Evolutionary conservation across 2,113 vertebrate genomes (phyloP), one percentile per base, ranked within the genome.

Genomic region (Paramisgurnus dabryanus): DNA sequence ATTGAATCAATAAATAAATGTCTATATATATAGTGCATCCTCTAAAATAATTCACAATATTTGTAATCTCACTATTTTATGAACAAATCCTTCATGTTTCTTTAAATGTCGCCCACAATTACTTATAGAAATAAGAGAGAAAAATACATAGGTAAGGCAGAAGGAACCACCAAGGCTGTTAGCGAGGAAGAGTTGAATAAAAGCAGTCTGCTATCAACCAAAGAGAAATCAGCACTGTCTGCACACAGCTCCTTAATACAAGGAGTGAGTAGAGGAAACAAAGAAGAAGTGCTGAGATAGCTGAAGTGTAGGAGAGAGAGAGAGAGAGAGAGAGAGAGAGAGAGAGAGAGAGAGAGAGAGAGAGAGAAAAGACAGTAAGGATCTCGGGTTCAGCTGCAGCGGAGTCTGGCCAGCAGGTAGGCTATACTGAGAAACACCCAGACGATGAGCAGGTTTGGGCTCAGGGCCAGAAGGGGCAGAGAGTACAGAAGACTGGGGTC

Each of bases 401-500:
- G 98, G 82, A 99, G 95, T 89, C 94, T 96, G 90, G 97, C 92
- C 90, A 98, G 93, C 93, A 99, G 90, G 89, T 96, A 98, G 1
- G 96, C 95, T 91, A 98, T 89, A 86, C 96, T 99, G 92, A 99
- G 94, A 84, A 97, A 98, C 89, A 99, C 93, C 96, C 97, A 99
- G 92, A 96, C 96, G 93, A 98, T 91, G 91, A 99, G 96, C 90
- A 99, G 95, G 95, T 95, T 97, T 89, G 98, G 98, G 94, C 95
- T 99, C 87, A 99, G 93, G 73, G 97, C 96, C 89, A 99, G 89
- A 85, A 99, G 93, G 87, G 98, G 98, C 89, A 99, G 93, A 78
- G 98, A 99, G 94, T 98, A 99, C 90, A 99, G 94, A 72, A 99
- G 96, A 93, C 94, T 96, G 90, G 96, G 96, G 86, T 99, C 98